Base-by-base conservation (phyloP, 2,113 vertebrate genomes). In the Aptenodytes forsteri region DNA sequence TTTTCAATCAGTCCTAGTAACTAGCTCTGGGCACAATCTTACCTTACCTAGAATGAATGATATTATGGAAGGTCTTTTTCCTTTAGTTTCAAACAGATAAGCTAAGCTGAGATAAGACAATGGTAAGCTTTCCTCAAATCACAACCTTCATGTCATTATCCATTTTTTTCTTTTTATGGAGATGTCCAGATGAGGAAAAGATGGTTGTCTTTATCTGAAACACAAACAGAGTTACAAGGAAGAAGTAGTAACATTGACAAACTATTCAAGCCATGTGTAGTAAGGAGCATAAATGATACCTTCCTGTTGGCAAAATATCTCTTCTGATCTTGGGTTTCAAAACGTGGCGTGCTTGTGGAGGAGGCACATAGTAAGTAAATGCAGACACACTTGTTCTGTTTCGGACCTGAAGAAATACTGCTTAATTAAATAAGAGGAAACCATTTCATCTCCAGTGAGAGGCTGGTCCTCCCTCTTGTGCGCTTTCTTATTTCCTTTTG, bases 341-440 rank as follows among this genome's bases (percentile, higher is more conserved):
- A 84, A 50, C 10, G 20, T 10, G 5, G 9, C 0, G 0, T n/a
- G 10, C 17, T 36, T 75, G 22, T 52, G 49, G 36, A 86, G 38
- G 29, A 88, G 55, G 9, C 16, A 52, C 23, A 25, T 17, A 59
- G 38, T 27, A 83, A 73, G 86, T n/a, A 92, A 92, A 80, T 13
- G 11, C 2, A 5, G 67, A 88, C 26, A 27, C 27, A 9, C 22
- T 50, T 64, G 5, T 47, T 67, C 36, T 40, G 2, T 27, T 96
- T 69, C 0, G 0, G 29, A 46, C 29, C 71, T 84, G 30, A 77
- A 90, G 95, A 96, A 50, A 34, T 20, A 34, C 40, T 90, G 38
- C 25, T 89, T 62, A 83, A 76, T 89, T 95, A 94, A 95, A 56
- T 90, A 84, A 55, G 77, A 47, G 19, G 22, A 95, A 96, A 89